phyloP scores from a whole-genome alignment of 2,888 invertebrate genomes.

The Idaea aversata region DNA sequence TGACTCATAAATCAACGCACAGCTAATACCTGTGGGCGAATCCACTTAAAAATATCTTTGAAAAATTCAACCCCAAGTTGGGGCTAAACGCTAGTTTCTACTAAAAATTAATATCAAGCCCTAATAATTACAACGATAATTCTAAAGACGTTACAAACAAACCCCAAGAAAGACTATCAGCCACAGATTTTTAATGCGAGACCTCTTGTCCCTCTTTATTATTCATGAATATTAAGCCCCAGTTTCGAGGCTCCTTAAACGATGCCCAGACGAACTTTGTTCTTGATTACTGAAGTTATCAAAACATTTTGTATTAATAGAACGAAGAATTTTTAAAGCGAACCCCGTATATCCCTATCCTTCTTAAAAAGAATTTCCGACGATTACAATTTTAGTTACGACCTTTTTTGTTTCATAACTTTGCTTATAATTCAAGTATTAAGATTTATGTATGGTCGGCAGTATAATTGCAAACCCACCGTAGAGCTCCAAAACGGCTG shows the following conservation, averaged over 20 bases:
- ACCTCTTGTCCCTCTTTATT: slow-evolving; percentile 39
- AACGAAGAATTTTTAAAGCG: slow-evolving; percentile 27
- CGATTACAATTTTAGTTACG: not conserved
- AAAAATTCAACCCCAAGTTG: too few species aligned
- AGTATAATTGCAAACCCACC: too few species aligned
- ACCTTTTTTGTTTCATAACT: not conserved
- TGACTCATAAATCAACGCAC: too few species aligned
- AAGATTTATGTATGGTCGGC: too few species aligned
- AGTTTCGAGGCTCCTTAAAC: slow-evolving; percentile 32
- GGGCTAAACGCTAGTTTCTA: not conserved
- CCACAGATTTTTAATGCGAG: slow-evolving; percentile 31
- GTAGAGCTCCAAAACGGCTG: too few species aligned
- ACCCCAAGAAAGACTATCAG: slow-evolving; percentile 22
- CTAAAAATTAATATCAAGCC: not conserved
- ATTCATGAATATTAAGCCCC: slow-evolving; percentile 47
- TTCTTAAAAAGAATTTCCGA: slow-evolving; percentile 19
- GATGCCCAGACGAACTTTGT: slow-evolving; percentile 36
- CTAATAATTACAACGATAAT: slow-evolving; percentile 2
- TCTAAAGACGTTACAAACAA: slow-evolving; percentile 14
- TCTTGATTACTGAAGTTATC: slow-evolving; percentile 38
- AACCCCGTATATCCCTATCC: slow-evolving; percentile 17
- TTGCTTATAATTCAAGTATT: not conserved
- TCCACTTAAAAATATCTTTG: too few species aligned
- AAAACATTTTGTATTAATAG: slow-evolving; percentile 33
- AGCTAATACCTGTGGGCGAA: too few species aligned